phyloP scores from a whole-genome alignment of 2,797 vertebrate species.

The Anolis apletophallus region DNA sequence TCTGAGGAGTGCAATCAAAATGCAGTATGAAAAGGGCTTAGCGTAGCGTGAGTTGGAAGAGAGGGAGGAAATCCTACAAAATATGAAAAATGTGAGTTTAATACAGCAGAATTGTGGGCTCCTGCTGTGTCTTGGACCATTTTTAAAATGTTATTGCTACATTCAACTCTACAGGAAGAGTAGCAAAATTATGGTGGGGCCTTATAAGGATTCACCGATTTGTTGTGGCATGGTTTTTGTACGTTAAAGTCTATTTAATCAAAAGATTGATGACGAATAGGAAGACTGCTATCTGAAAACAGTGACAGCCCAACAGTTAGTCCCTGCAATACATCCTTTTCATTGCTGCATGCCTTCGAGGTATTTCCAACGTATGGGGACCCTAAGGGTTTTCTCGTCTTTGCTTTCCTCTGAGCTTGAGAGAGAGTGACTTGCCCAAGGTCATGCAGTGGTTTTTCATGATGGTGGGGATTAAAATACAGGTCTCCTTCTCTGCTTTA shows the following conservation, averaged over 20 bases:
- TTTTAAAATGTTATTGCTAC: conserved; percentile 32
- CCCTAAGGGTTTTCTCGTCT: too few relatives aligned
- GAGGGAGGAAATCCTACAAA: conserved; percentile 20
- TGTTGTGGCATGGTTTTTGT: neutral
- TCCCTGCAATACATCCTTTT: neutral
- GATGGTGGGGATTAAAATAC: too few relatives aligned
- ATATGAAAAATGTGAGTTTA: neutral
- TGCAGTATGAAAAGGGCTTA: conserved; percentile 27
- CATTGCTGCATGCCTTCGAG: too few relatives aligned
- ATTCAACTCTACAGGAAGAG: conserved; percentile 23
- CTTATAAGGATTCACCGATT: neutral
- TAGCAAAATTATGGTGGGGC: neutral
- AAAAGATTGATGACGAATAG: neutral
- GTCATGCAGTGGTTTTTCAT: too few relatives aligned
- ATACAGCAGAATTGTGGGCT: conserved; percentile 37
- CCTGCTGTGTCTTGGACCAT: conserved; percentile 29
- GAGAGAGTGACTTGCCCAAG: too few relatives aligned
- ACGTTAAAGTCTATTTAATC: neutral
- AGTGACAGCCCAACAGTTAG: neutral
- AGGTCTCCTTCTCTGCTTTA: too few relatives aligned
- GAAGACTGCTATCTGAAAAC: conserved; percentile 60
- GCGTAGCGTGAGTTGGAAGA: rapidly evolving
- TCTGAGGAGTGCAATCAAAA: conserved; percentile 12
- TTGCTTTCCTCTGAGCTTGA: too few relatives aligned
- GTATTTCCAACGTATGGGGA: too few relatives aligned